Evolutionary conservation across 2,113 vertebrate species (phyloP).

Genomic region (Azemiops feae): DNA sequence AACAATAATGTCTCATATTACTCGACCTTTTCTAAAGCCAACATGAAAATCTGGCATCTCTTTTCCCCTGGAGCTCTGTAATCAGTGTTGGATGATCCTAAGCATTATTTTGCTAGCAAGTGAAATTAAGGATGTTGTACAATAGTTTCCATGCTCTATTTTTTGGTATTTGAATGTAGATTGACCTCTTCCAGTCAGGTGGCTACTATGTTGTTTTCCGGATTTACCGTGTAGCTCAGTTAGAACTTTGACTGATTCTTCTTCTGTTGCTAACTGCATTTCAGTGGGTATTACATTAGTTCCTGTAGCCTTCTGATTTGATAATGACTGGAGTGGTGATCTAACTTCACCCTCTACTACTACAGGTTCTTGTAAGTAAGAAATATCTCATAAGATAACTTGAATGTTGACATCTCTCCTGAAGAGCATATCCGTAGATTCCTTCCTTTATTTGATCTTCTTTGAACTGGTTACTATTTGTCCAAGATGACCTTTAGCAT

Average conservation of each 20-base stretch:
- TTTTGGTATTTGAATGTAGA: neutral
- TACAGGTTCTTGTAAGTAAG: neutral
- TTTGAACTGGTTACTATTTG: neutral
- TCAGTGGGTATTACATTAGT: neutral
- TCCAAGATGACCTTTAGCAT: neutral
- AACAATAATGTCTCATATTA: neutral
- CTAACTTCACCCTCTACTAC: neutral
- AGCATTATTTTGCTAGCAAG: neutral
- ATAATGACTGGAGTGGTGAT: neutral
- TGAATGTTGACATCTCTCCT: neutral
- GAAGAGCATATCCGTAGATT: neutral
- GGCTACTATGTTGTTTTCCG: neutral
- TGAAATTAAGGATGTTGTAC: neutral
- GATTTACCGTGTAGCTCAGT: neutral
- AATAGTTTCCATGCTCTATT: neutral
- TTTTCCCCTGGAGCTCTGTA: neutral
- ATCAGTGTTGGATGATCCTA: neutral
- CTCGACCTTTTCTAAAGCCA: neutral
- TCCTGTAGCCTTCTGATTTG: neutral
- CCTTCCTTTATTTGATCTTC: neutral
- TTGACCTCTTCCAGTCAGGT: neutral
- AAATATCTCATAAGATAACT: neutral
- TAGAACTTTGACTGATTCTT: neutral
- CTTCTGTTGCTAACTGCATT: neutral
- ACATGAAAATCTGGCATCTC: neutral